Conservation (phyloP, 2,113 vertebrate species). For the Sus scrofa region DNA sequence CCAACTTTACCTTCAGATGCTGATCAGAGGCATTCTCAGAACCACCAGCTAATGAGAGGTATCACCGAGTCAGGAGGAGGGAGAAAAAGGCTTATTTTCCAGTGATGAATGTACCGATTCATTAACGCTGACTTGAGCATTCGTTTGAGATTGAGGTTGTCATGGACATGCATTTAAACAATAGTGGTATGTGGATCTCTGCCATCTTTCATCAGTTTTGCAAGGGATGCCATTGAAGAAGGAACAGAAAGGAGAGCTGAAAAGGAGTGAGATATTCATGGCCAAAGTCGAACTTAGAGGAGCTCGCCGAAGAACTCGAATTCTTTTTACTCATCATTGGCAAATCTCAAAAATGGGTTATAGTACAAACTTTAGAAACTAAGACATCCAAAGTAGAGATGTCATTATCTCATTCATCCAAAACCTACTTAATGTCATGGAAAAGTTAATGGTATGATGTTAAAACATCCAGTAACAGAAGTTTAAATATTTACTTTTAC, state of each 20-base stretch:
- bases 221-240: conserved; percentile 25
- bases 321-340: background rate
- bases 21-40: conserved; percentile 78
- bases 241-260: background rate
- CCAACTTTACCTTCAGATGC: conserved; percentile 78
- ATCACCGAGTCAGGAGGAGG: conserved; percentile 67
- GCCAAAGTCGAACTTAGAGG: conserved; percentile 23
- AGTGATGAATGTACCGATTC: conserved; percentile 58
- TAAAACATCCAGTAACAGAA: background rate
- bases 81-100: conserved; percentile 63
- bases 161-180: conserved; percentile 52
- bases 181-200: conserved; percentile 35
- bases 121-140: conserved; percentile 41
- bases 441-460: background rate
- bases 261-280: background rate
- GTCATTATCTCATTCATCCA: background rate
- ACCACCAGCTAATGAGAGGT: conserved; percentile 77
- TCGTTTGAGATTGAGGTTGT: conserved; percentile 39
- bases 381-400: conserved; percentile 5
- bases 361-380: background rate
- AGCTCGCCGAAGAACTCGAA: background rate
- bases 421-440: background rate
- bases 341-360: conserved; percentile 42
- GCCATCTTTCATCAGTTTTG: background rate
- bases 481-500: background rate